Evolutionary conservation across 1,140 invertebrate genomes (phyloP), one percentile per base, ranked within the genome.

Genomic region (Brachystomella parvula): DNA sequence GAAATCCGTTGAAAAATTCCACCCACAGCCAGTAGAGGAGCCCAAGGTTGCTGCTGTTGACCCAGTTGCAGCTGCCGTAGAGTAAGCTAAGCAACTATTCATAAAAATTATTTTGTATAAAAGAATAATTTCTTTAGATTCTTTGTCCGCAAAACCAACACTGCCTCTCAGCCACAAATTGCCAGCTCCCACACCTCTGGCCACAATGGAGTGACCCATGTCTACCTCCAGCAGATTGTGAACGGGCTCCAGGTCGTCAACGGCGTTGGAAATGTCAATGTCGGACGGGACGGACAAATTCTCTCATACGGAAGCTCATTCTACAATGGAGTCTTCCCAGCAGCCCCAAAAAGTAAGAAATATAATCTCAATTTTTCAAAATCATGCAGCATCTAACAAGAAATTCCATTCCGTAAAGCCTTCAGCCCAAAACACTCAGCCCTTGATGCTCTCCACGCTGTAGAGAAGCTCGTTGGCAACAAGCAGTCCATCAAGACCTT

Each of bases 221-320:
- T 60, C 17, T 60, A 60, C 58, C 58, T 60, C 12, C 58, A 60
- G 58, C 58, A 60, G 31, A 31, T 32, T 30, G 24, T 60, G 3
- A 29, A 60, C 29, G 58, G 58, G 9, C 24, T 60, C 17, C 15
- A 15, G 21, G 60, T 62, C 19, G 26, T 39, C 39, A 62, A 62
- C 29, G 60, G 60, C 6, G 60, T 62, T 9, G 60, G 60, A 3
- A 62, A 62, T 47, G 31, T 62, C 24, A 62, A 62, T 26, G 39
- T 62, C 17, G 60, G 33, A 32, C 30, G 17, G 44, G 29, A 47
- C n/a, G 32, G 60, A 15, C 32, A 62, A 62, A 47, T 62, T 3
- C 2, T 62, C 24, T 62, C 60, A 17, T 28, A 6, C 24, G 60
- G 60, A 19, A 47, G 28, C 15, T 62, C 60, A 6, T 62, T 44